Base-by-base conservation (phyloP, 2,888 invertebrate genomes). In the Ochropacha duplaris region DNA sequence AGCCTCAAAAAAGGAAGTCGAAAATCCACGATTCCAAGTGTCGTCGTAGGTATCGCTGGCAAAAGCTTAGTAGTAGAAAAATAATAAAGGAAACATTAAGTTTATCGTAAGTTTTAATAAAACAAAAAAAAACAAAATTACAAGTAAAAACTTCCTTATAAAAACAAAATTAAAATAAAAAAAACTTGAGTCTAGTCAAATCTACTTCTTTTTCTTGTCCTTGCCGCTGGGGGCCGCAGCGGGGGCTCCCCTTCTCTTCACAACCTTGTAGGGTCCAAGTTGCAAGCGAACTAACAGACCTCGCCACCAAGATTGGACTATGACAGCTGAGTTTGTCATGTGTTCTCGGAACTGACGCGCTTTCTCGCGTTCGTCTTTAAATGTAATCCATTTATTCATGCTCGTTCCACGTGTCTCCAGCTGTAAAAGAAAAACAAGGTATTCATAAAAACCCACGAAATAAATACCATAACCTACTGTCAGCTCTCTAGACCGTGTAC, bases 251-350 rank as follows among this genome's bases (percentile, higher is more conserved):
- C 74, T 79, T 59, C 76, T 81, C 66, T 78, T 83, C 19, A 61
- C 54, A 0, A 59, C 66, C 62, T 78, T 86, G 62, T 68, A 90
- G 0, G 90, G 92, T 0, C 92, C 92, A 0, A 92, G 78, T 50
- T 85, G 74, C n/a, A 72, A 74, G 1, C 92, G 82, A 0, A 91
- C 92, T 2, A 91, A 75, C 22, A 91, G 54, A 0, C 92, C 92
- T 14, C 92, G 83, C 92, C 92, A 92, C 92, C 92, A 92, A 11
- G 90, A 85, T 61, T 92, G 92, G 39, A 90, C 86, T 1, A 65
- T 72, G 4, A 81, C 69, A 0, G 92, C 91, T 0, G 88, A 83
- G 0, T 73, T 81, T 4, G 62, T 73, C 90, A 91, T 91, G 65
- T 78, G 84, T 50, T 83, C 78, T 0, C 70, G 64, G 61, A 90